These are phyloP conservation scores for Clarias platycephalus DNA, from an alignment of 2,797 vertebrate genomes.

Conservation along the genomic window DNA sequence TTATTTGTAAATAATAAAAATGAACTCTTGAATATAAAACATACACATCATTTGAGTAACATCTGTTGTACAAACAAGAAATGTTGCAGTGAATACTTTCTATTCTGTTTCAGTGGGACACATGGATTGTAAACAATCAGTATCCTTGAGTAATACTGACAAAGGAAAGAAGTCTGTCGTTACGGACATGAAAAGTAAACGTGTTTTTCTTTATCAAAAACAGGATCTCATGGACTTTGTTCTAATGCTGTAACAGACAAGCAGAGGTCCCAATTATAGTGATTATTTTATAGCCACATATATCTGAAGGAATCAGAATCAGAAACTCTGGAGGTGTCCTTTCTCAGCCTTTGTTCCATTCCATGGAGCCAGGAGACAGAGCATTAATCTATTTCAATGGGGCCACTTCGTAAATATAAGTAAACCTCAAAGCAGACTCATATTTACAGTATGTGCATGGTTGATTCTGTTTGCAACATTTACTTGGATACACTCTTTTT, in stretches of 20 bases:
- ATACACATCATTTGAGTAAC: constrained; percentile 84
- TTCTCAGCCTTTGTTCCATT: constrained; percentile 69
- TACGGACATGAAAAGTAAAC: constrained; percentile 91
- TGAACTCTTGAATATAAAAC: constrained; percentile 86
- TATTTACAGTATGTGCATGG: constrained; percentile 79
- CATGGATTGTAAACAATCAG: constrained; percentile 83
- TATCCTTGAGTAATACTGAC: constrained; percentile 80
- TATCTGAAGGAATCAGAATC: constrained; percentile 55
- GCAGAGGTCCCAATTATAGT: constrained; percentile 54
- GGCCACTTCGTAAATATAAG: constrained; percentile 66
- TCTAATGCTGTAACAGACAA: constrained; percentile 65
- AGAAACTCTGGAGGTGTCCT: constrained; percentile 65
- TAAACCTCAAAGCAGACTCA: constrained; percentile 78
- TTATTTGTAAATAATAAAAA: constrained; percentile 89
- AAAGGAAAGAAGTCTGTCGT: constrained; percentile 82
- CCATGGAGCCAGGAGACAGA: constrained; percentile 69
- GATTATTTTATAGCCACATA: constrained; percentile 44
- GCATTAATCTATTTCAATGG: constrained; percentile 70
- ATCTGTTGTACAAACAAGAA: constrained; percentile 84
- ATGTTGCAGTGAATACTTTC: constrained; percentile 81
- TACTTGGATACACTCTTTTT: constrained; percentile 73
- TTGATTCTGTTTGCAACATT: constrained; percentile 64
- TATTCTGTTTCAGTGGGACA: constrained; percentile 76
- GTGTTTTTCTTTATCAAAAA: constrained; percentile 75
- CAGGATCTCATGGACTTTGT: constrained; percentile 84